Evolutionary conservation across 2,888 invertebrate species (phyloP).

Genomic region (Leucophenga montana): DNA sequence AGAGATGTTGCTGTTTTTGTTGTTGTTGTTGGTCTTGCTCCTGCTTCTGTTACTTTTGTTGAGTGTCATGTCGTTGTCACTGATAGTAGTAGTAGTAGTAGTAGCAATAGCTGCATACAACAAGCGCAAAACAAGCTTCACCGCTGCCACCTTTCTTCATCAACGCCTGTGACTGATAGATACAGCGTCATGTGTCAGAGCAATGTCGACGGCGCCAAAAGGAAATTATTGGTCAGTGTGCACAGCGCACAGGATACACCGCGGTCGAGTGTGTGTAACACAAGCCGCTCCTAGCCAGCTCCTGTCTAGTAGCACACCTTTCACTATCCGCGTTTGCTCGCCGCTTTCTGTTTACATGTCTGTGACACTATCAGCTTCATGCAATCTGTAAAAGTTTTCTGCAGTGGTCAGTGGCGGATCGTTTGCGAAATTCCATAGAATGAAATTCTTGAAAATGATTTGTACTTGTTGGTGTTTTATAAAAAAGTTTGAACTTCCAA

Average conservation of each 20-base stretch:
- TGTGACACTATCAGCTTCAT: slow-evolving; percentile 1
- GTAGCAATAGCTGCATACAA: background rate
- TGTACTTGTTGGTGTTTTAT: background rate
- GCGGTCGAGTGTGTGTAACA: no score
- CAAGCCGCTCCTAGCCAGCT: no score
- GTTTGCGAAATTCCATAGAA: background rate
- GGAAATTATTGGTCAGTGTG: slow-evolving; percentile 26
- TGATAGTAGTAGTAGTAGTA: slow-evolving; percentile 35
- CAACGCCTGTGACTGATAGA: background rate
- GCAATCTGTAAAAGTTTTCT: background rate
- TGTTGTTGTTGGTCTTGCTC: background rate
- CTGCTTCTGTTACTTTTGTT: background rate
- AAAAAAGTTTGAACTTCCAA: no score
- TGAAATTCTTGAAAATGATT: background rate
- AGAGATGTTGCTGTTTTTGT: background rate
- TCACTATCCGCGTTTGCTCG: no score
- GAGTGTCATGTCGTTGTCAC: slow-evolving; percentile 50
- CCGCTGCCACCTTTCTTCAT: background rate
- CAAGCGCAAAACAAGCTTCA: background rate
- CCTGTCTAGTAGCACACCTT: no score
- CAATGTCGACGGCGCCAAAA: slow-evolving; percentile 39
- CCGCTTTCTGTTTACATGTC: background rate
- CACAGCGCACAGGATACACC: no score
- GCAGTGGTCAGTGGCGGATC: background rate
- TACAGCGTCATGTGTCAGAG: background rate